A percentile compares a stretch with the other conserved stretches of the same genome.
Conservation (phyloP, 2,797 vertebrate genomes). For the Trachops cirrhosus region DNA sequence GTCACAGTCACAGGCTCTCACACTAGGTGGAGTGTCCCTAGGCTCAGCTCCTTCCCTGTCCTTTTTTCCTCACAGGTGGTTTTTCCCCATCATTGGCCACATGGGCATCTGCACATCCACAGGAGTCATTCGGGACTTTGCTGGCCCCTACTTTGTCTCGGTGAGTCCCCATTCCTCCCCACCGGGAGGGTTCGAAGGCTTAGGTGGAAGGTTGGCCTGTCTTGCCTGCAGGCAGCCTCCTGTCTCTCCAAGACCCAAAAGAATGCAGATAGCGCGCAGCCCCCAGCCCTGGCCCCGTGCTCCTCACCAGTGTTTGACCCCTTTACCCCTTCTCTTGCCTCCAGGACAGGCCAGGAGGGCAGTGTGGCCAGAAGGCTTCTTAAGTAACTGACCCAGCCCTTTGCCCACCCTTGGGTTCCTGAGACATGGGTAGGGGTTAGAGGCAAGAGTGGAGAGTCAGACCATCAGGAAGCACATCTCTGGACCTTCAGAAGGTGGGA, state of each 20-base stretch:
- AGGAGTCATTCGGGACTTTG: conserved; percentile 95
- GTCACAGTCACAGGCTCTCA: not conserved
- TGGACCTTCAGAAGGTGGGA: conserved; percentile 69
- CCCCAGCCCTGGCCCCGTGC: not conserved
- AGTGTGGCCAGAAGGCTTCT: conserved; percentile 64
- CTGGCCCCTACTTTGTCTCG: conserved; percentile 96
- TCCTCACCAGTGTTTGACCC: conserved; percentile 29
- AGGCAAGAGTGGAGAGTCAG: conserved; percentile 66
- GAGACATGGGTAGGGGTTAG: conserved; percentile 71
- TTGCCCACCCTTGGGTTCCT: conserved; percentile 49
- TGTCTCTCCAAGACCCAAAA: not conserved
- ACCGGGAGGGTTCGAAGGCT: not conserved
- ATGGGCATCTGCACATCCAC: conserved; percentile 97
- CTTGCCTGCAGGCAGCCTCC: not conserved
- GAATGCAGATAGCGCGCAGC: not conserved
- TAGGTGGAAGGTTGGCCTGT: not conserved
- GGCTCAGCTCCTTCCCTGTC: not conserved
- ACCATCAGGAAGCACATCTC: conserved; percentile 54
- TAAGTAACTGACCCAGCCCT: conserved; percentile 64
- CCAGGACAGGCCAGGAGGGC: conserved; percentile 64
- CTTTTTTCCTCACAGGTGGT: conserved; percentile 86
- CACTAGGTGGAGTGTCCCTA: not conserved
- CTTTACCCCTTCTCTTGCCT: conserved; percentile 62
- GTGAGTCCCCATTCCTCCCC: conserved; percentile 83
- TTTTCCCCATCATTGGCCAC: conserved; percentile 96